Conservation (phyloP, 2,888 invertebrate genomes). For the Lathronympha strigana region DNA sequence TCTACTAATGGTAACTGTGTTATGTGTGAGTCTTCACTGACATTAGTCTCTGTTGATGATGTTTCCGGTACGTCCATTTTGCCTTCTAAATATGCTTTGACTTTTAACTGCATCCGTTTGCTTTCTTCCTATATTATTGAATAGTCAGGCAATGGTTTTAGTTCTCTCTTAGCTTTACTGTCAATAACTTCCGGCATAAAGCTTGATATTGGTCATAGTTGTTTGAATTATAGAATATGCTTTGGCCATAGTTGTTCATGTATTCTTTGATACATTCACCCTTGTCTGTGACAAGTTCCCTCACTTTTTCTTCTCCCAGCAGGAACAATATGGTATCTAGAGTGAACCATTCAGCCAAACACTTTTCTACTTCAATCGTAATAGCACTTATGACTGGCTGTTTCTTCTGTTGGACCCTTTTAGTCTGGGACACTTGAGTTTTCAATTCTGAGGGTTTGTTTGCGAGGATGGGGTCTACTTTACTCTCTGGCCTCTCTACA, state of each 20-base stretch:
- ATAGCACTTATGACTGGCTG: conserved; percentile 66
- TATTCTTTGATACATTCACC: conserved; percentile 81
- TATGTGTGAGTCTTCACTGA: conserved; percentile 57
- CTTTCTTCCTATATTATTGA: conserved; percentile 85
- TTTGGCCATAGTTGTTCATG: conserved; percentile 73
- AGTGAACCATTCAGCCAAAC: conserved; percentile 88
- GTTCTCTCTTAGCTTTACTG: conserved; percentile 63
- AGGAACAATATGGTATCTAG: conserved; percentile 86
- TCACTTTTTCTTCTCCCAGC: conserved; percentile 85
- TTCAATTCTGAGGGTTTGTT: conserved; percentile 46
- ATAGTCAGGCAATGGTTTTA: conserved; percentile 86
- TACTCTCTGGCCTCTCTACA: conserved; percentile 68
- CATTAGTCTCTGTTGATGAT: conserved; percentile 48
- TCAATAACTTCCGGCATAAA: conserved; percentile 86
- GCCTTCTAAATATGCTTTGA: conserved; percentile 86
- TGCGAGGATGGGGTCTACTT: conserved; percentile 68
- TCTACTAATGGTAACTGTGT: conserved; percentile 87
- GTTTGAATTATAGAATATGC: conserved; percentile 69
- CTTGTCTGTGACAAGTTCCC: conserved; percentile 82
- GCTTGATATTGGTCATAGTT: conserved; percentile 83
- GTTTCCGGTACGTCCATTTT: conserved; percentile 71
- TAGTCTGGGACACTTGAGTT: conserved; percentile 44
- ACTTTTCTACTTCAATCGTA: conserved; percentile 82
- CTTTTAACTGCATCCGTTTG: conserved; percentile 86
- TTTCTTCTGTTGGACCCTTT: conserved; percentile 60